Evolutionary conservation across 1,140 invertebrate genomes (phyloP).

Genomic region (Pteromalus puparum): DNA sequence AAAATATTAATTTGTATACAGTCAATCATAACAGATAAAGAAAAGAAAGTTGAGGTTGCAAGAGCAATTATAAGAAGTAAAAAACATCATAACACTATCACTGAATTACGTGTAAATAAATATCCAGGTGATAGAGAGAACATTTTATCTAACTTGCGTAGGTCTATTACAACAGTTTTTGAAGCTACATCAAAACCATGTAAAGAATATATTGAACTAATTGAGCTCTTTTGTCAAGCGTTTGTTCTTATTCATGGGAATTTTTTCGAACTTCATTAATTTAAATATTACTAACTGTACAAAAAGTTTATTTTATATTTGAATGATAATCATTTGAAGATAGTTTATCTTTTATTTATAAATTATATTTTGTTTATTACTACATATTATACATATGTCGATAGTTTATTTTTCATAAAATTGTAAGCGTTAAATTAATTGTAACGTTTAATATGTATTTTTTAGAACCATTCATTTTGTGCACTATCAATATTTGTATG

Average conservation of each 20-base stretch:
- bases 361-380: no score
- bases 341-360: no score
- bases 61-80: conserved; percentile 44
- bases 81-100: conserved; percentile 5
- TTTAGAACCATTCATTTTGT: no score
- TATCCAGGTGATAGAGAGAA: conserved; percentile 2
- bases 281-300: no score
- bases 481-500: no score
- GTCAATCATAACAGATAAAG: conserved; percentile 14
- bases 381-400: no score
- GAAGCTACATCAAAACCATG: conserved; percentile 16
- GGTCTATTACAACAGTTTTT: conserved; percentile 19
- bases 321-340: no score
- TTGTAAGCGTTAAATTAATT: no score
- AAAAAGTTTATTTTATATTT: neutral
- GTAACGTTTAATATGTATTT: no score
- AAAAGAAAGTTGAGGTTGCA: conserved; percentile 28
- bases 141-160: conserved; percentile 3
- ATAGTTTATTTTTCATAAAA: no score
- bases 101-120: conserved; percentile 19
- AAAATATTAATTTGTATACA: neutral
- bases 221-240: conserved; percentile 31
- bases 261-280: neutral
- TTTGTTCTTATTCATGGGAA: conserved; percentile 21
- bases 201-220: conserved; percentile 27